These are phyloP conservation scores for Myotis findleyi DNA, from an alignment of 2,797 vertebrate species.

Conservation along the genomic window DNA sequence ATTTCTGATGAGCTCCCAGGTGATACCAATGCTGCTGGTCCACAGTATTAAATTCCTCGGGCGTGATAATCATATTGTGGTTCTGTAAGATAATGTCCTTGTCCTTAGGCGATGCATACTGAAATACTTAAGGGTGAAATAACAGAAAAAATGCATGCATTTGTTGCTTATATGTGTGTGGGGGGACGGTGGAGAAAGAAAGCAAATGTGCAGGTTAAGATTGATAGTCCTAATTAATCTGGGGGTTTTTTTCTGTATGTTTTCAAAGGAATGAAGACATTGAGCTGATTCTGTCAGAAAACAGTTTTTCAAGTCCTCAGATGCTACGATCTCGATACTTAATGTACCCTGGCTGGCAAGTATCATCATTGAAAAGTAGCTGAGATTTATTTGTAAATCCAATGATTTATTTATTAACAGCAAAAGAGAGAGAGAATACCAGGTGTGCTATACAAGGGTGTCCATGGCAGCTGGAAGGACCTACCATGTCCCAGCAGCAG, in stretches of 20 bases:
- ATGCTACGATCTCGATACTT: constrained; percentile 96
- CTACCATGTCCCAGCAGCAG: neutral
- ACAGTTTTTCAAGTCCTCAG: constrained; percentile 92
- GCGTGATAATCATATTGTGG: neutral
- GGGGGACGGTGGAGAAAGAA: neutral
- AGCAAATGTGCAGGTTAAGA: neutral
- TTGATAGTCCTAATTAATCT: constrained; percentile 30
- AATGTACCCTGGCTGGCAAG: constrained; percentile 97
- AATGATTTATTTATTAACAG: neutral
- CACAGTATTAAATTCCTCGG: neutral
- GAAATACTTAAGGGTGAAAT: constrained; percentile 31
- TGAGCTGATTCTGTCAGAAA: constrained; percentile 94
- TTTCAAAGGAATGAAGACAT: constrained; percentile 94
- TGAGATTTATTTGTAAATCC: constrained; percentile 58
- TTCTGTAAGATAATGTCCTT: constrained; percentile 15
- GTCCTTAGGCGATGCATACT: neutral
- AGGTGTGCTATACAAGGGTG: neutral
- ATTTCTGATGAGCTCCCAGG: neutral
- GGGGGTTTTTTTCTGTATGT: constrained; percentile 63
- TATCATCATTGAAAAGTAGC: constrained; percentile 79
- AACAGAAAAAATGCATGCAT: neutral
- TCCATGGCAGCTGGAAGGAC: neutral
- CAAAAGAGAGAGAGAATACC: neutral
- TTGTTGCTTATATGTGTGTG: neutral
- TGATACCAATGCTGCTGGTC: neutral